Evolutionary conservation across 1,140 invertebrate species (phyloP).

Genomic region (Formica exsecta): DNA sequence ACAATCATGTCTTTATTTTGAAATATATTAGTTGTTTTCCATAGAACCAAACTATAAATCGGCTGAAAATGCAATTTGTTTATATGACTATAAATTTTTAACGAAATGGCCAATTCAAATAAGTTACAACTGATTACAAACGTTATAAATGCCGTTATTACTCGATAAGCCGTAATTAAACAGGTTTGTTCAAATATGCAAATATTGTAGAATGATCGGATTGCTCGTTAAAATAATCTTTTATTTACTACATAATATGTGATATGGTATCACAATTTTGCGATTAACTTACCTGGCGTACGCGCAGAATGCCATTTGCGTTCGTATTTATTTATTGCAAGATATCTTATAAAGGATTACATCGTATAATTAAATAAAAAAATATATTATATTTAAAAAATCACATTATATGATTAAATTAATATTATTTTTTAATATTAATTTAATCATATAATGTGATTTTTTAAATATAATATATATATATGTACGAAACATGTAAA

Average conservation of each 20-base stretch:
- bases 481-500: background rate
- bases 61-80: constrained; percentile 10
- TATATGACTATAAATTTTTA: constrained; percentile 21
- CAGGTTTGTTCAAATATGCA: constrained; percentile 35
- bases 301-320: constrained; percentile 9
- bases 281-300: constrained; percentile 28
- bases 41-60: background rate
- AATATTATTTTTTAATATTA: no score
- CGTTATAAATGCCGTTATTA: constrained; percentile 35
- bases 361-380: background rate
- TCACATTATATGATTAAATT: background rate
- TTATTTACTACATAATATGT: constrained; percentile 32
- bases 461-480: no score
- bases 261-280: background rate
- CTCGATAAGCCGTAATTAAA: constrained; percentile 34
- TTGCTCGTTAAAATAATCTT: constrained; percentile 49
- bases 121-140: constrained; percentile 32
- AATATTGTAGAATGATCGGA: constrained; percentile 25
- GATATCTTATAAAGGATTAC: background rate
- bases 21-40: constrained; percentile 1
- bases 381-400: constrained; percentile 16
- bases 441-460: no score
- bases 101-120: constrained; percentile 31
- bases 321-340: constrained; percentile 24
- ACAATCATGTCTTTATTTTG: background rate